Evolutionary conservation across 53 echinoderm and acorn worm genomes (phyloP), one percentile per base, ranked within the genome.

Genomic region (Antedon mediterranea): DNA sequence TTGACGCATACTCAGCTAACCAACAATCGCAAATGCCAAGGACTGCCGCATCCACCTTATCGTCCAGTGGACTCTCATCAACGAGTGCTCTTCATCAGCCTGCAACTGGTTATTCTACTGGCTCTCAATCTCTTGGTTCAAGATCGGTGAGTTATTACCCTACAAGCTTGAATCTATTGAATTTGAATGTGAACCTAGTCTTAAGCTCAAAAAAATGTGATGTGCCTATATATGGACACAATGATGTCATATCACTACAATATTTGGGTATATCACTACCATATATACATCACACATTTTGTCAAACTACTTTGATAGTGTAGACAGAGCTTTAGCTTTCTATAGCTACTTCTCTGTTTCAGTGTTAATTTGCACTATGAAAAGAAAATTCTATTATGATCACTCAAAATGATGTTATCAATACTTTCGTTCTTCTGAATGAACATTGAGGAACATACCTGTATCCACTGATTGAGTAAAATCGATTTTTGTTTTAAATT

Each of bases 401-500:
- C 23, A 57, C 57, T 57, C 57, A 57, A 76, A 26, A 33, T 76
- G 76, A 76, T 76, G 76, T 20, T 76, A 8, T 33, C 26, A 27
- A 33, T 30, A 74, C 75, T 74, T 74, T 74, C 75, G 75, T 74
- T 74, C 75, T 74, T 31, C 75, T 74, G 75, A 74, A 31, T 30
- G 74, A 30, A 4, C 31, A 13, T 20, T 74, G 75, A 74, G 32
- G 75, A 30, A 18, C 20, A 30, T 31, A 3, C 30, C 4, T 4
- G 41, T 41, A 41, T 41, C 41, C 41, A 41, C 41, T 30, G 32
- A 30, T 32, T 74, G 75, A 74, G 41, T 41, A n/a, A n/a, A n/a
- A n/a, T n/a, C n/a, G n/a, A n/a, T n/a, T n/a, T n/a, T n/a, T n/a
- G n/a, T n/a, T n/a, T n/a, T n/a, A n/a, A n/a, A n/a, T n/a, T n/a